A percentile compares a stretch with the other conserved stretches of the same genome.
phyloP scores from a whole-genome alignment of 2,113 vertebrate species.

The Coptodon rendalli region DNA sequence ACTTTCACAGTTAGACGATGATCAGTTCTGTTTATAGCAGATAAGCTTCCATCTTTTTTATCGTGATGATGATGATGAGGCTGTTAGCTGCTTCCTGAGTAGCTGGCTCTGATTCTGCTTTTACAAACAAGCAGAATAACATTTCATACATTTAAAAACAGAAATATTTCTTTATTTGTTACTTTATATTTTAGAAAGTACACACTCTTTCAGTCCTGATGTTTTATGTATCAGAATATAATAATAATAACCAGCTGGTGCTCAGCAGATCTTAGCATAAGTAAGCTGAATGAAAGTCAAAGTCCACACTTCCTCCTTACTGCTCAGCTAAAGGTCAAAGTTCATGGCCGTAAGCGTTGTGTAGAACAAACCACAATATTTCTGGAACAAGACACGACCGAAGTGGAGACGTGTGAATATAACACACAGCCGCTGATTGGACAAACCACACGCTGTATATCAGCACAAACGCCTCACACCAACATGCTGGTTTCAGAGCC shows the following conservation, averaged over 20 bases:
- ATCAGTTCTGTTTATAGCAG: not conserved
- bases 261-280: not conserved
- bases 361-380: not conserved
- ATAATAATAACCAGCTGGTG: not conserved
- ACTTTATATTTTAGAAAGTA: not conserved
- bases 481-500: not conserved
- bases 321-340: not conserved
- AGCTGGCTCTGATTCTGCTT: not conserved
- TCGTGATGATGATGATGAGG: fast-evolving
- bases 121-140: not conserved
- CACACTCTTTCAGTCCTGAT: not conserved
- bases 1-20: not conserved
- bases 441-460: not conserved
- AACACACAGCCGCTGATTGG: not conserved
- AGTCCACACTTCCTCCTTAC: not conserved
- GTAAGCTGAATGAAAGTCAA: not conserved
- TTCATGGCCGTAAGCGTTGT: not conserved
- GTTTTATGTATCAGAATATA: not conserved
- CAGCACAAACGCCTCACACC: not conserved
- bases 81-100: too few species aligned
- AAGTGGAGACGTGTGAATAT: not conserved
- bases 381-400: not conserved
- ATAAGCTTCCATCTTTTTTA: not conserved
- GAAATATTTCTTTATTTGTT: not conserved
- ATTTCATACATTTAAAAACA: not conserved